A percentile compares a stretch with the other conserved stretches of the same genome.
These are phyloP conservation scores for Brachyrhaphis roseni DNA, from an alignment of 2,797 vertebrate species.

Conservation along the genomic window DNA sequence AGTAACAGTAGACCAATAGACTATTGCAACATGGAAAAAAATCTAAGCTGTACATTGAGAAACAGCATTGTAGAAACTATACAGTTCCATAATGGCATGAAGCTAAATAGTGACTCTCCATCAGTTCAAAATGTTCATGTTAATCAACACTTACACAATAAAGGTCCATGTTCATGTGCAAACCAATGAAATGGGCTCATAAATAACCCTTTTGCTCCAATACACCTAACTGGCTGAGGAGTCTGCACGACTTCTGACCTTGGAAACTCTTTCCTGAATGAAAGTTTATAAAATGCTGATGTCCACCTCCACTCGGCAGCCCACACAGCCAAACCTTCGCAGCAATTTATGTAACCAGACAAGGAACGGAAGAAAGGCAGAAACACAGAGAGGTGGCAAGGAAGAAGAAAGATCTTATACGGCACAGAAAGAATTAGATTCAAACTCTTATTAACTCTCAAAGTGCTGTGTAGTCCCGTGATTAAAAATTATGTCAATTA, in stretches of 20 bases:
- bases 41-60: slow-evolving; percentile 27
- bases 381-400: slow-evolving; percentile 45
- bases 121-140: slow-evolving; percentile 17
- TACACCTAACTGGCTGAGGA: slow-evolving; percentile 53
- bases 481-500: background rate
- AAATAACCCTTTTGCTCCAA: slow-evolving; percentile 48
- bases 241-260: slow-evolving; percentile 57
- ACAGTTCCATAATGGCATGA: background rate
- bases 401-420: slow-evolving; percentile 42
- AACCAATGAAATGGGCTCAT: slow-evolving; percentile 45
- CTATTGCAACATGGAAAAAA: slow-evolving; percentile 13
- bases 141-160: slow-evolving; percentile 34
- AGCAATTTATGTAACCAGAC: slow-evolving; percentile 64
- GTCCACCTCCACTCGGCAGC: slow-evolving; percentile 64
- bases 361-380: slow-evolving; percentile 46
- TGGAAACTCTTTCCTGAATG: slow-evolving; percentile 67
- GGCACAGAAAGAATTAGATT: slow-evolving; percentile 37
- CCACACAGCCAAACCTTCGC: slow-evolving; percentile 65
- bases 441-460: background rate
- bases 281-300: slow-evolving; percentile 65
- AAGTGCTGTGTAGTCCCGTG: background rate
- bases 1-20: slow-evolving; percentile 15
- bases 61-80: slow-evolving; percentile 18
- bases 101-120: slow-evolving; percentile 25
- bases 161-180: slow-evolving; percentile 37